Evolutionary conservation across 2,888 invertebrate genomes (phyloP).

Genomic region (Conomelus anceps): DNA sequence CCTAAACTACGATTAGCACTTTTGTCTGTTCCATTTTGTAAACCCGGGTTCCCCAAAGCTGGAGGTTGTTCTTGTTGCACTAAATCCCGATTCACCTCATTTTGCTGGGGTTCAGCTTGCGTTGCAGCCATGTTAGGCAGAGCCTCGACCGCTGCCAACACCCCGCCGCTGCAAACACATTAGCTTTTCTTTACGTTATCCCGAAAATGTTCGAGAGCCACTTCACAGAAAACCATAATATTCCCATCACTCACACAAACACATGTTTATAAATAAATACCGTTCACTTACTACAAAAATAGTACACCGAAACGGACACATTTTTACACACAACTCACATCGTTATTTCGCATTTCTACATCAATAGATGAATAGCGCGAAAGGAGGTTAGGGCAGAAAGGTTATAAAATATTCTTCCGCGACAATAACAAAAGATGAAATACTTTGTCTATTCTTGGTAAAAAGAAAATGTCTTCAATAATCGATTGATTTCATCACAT

Average conservation of each 20-base stretch:
- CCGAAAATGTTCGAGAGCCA: constrained; percentile 38
- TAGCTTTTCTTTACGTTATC: constrained; percentile 39
- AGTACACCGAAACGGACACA: constrained; percentile 31
- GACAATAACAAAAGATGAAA: constrained; percentile 38
- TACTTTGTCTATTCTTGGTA: not conserved
- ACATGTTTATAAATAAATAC: constrained; percentile 25
- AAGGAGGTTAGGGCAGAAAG: constrained; percentile 68
- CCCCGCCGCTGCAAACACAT: constrained; percentile 53
- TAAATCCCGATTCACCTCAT: constrained; percentile 62
- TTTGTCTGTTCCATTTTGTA: constrained; percentile 75
- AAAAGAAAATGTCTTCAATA: not conserved
- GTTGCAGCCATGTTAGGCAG: constrained; percentile 72
- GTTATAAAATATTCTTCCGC: constrained; percentile 56
- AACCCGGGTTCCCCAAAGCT: constrained; percentile 56
- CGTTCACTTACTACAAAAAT: constrained; percentile 29
- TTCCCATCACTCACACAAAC: constrained; percentile 37
- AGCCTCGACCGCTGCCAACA: constrained; percentile 52
- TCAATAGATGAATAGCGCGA: constrained; percentile 56
- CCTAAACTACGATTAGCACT: constrained; percentile 54
- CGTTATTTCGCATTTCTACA: constrained; percentile 66
- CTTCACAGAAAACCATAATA: constrained; percentile 36
- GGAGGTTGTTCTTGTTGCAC: constrained; percentile 59
- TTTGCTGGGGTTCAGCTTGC: constrained; percentile 76
- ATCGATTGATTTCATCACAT: not conserved
- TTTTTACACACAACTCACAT: constrained; percentile 52